Conservation (phyloP, 2,888 invertebrate species). For the Plebejus argus region DNA sequence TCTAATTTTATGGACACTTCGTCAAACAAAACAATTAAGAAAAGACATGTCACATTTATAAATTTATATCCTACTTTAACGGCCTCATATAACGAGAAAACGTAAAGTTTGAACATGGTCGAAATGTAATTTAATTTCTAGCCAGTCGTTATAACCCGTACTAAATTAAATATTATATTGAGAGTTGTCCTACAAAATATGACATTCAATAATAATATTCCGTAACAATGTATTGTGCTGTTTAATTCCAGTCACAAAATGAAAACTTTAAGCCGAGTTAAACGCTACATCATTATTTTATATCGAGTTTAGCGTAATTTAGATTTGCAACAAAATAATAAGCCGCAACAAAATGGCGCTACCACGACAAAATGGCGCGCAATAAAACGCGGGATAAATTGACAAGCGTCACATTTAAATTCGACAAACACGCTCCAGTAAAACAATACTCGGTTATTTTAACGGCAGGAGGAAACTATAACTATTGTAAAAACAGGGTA, state of each 20-base stretch:
- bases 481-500: slow-evolving; percentile 48
- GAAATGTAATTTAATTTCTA: neutral
- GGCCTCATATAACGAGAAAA: neutral
- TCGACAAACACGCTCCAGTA: slow-evolving; percentile 42
- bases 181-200: neutral
- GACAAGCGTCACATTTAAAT: slow-evolving; percentile 38
- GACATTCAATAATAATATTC: neutral
- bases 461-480: slow-evolving; percentile 52
- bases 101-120: neutral
- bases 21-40: slow-evolving; percentile 4
- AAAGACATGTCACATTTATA: neutral
- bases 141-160: neutral
- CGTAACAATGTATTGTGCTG: neutral
- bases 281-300: neutral
- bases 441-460: slow-evolving; percentile 53
- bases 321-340: slow-evolving; percentile 29
- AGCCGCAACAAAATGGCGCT: slow-evolving; percentile 12
- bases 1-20: slow-evolving; percentile 6
- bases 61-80: slow-evolving; percentile 2
- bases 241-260: neutral
- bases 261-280: neutral
- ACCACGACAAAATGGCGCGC: slow-evolving; percentile 29
- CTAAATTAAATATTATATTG: neutral
- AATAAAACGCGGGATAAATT: slow-evolving; percentile 36
- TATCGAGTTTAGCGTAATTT: neutral